phyloP scores from a whole-genome alignment of 2,797 vertebrate species.

The Discoglossus pictus region DNA sequence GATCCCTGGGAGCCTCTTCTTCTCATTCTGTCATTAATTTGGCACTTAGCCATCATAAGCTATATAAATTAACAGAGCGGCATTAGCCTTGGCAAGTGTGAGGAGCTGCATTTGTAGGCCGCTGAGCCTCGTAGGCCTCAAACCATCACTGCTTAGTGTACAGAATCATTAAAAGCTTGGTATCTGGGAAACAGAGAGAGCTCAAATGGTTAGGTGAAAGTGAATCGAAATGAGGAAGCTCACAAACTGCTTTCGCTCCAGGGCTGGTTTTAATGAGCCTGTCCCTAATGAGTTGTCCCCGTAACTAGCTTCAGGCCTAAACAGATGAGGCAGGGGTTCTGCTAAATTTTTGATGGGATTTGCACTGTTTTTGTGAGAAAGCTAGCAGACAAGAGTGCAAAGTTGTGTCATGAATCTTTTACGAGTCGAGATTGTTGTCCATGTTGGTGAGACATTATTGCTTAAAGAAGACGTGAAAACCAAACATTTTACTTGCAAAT shows the following conservation, averaged over 20 bases:
- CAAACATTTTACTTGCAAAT: slow-evolving; percentile 52
- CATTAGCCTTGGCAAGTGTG: slow-evolving; percentile 60
- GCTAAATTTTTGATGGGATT: slow-evolving; percentile 88
- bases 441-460: slow-evolving; percentile 63
- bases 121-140: slow-evolving; percentile 51
- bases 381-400: slow-evolving; percentile 71
- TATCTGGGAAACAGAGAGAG: slow-evolving; percentile 61
- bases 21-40: slow-evolving; percentile 35
- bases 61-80: slow-evolving; percentile 48
- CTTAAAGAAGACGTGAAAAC: slow-evolving; percentile 62
- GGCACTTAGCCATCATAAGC: slow-evolving; percentile 21
- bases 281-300: slow-evolving; percentile 87
- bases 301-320: slow-evolving; percentile 86
- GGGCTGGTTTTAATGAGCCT: slow-evolving; percentile 87
- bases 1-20: slow-evolving; percentile 14
- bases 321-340: slow-evolving; percentile 86
- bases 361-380: slow-evolving; percentile 79
- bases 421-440: slow-evolving; percentile 71
- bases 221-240: slow-evolving; percentile 76
- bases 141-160: slow-evolving; percentile 59
- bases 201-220: slow-evolving; percentile 69
- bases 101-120: slow-evolving; percentile 57
- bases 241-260: slow-evolving; percentile 80
- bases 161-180: slow-evolving; percentile 63
- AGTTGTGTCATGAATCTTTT: slow-evolving; percentile 81